Evolutionary conservation across 2,797 vertebrate genomes (phyloP), one percentile per base, ranked within the genome.

Genomic region (Enteromius thamalakanensis): DNA sequence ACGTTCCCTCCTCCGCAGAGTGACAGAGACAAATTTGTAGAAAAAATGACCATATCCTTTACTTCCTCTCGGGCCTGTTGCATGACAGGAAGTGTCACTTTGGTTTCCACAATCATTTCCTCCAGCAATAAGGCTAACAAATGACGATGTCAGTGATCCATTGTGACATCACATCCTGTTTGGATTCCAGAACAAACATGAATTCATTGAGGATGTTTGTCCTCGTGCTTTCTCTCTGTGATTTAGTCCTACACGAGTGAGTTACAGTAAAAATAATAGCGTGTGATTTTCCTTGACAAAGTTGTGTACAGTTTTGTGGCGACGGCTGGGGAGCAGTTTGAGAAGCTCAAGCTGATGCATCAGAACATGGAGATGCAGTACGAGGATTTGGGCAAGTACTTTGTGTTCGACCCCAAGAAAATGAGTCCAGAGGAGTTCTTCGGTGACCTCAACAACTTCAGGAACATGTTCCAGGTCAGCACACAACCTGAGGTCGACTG

Each of bases 1-100:
- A 96, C 90, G 0, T 96, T 96, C 82, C 94, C 95, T 19, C 93
- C 93, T 26, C 84, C 94, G 15, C 92, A 93, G 86, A 95, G 91
- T 70, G 94, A 97, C 79, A 95, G 92, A 55, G 96, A 96, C 89
- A 93, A 93, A 76, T 97, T 95, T 90, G 91, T 89, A 60, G 93
- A 96, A 88, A 95, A 95, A 92, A 96, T 97, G 95, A 92, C 91
- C 0, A 95, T 96, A 96, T 96, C 95, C 95, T 96, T 90, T 91
- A 86, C 21, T 76, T 64, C 51, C 62, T 80, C 10, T 51, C 7
- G 3, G 3, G 53, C 58, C 8, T 49, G 49, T 15, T 4, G 55
- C 47, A 12, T 29, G 12, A 34, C 76, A 32, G 65, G 74, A 69
- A 69, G 49, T 62, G 74, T 69, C 51, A 42, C 49, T 53, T 47